phyloP scores from a whole-genome alignment of 1,140 invertebrate species.

The Pachypeltis micranthus region DNA sequence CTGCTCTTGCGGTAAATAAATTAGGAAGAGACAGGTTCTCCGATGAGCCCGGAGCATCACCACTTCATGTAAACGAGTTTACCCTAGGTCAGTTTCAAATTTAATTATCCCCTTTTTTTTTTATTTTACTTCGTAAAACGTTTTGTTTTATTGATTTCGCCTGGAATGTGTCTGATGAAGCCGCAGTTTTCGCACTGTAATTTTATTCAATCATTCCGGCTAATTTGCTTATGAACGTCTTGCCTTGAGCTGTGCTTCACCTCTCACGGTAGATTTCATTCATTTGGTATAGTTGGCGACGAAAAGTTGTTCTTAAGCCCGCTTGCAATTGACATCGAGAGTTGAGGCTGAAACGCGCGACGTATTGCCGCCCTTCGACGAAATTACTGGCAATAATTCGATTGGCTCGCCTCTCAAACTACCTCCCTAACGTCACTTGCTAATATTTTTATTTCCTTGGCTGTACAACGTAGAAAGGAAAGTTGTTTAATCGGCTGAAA shows the following conservation, averaged over 20 bases:
- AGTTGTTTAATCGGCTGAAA: too few relatives aligned
- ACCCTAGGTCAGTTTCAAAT: constrained; percentile 12
- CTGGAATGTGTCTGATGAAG: neutral
- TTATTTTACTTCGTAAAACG: neutral
- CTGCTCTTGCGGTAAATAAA: neutral
- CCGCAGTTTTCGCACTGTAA: constrained; percentile 8
- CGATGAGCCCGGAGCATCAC: constrained; percentile 15
- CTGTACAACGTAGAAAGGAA: too few relatives aligned
- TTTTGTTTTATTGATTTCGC: neutral
- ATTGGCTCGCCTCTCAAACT: too few relatives aligned
- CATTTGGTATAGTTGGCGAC: too few relatives aligned
- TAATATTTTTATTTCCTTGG: too few relatives aligned
- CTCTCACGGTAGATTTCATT: constrained; percentile 11
- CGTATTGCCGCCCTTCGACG: too few relatives aligned
- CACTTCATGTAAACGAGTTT: constrained; percentile 19
- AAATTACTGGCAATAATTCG: too few relatives aligned
- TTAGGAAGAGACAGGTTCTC: constrained; percentile 8
- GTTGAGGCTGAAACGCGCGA: too few relatives aligned
- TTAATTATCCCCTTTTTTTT: neutral
- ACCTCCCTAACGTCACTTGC: too few relatives aligned
- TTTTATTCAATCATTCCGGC: constrained; percentile 16
- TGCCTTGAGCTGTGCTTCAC: constrained; percentile 14
- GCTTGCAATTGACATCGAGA: too few relatives aligned
- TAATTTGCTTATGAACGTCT: too few relatives aligned
- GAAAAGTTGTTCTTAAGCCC: too few relatives aligned